Evolutionary conservation across 1,140 invertebrate genomes (phyloP).

Genomic region (Papilio machaon): DNA sequence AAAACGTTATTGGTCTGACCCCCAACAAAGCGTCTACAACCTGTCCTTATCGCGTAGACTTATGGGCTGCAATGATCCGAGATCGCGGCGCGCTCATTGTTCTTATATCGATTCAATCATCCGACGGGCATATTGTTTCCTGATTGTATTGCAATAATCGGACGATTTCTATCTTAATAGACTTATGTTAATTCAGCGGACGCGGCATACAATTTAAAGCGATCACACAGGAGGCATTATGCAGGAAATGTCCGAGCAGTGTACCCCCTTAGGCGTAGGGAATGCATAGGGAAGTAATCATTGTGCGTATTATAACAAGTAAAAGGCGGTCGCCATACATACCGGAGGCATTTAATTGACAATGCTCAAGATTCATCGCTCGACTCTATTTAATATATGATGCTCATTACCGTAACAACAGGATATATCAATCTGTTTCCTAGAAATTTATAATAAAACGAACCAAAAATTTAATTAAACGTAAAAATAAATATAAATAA

Average conservation of each 20-base stretch:
- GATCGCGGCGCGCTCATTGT: constrained; percentile 29
- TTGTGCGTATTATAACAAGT: constrained; percentile 71
- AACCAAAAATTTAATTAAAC: neutral
- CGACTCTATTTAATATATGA: constrained; percentile 59
- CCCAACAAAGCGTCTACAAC: constrained; percentile 37
- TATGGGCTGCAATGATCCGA: constrained; percentile 28
- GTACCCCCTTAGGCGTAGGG: constrained; percentile 69
- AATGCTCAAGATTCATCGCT: constrained; percentile 58
- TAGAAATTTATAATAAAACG: neutral
- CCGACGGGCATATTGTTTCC: constrained; percentile 61
- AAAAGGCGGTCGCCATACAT: constrained; percentile 69
- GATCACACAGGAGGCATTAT: constrained; percentile 67
- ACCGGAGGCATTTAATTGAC: constrained; percentile 72
- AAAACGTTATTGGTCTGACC: constrained; percentile 27
- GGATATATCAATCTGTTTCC: neutral
- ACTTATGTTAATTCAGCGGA: constrained; percentile 75
- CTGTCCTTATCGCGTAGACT: constrained; percentile 37
- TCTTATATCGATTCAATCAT: constrained; percentile 56
- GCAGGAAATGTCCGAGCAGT: constrained; percentile 75
- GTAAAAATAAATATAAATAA: no score
- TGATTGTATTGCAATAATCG: constrained; percentile 62
- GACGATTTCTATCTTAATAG: constrained; percentile 70
- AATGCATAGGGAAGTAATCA: constrained; percentile 72
- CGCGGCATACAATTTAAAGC: constrained; percentile 63
- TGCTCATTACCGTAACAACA: constrained; percentile 9